Base-by-base conservation (phyloP, 2,888 invertebrate genomes). In the Heterodera filipjevi region DNA sequence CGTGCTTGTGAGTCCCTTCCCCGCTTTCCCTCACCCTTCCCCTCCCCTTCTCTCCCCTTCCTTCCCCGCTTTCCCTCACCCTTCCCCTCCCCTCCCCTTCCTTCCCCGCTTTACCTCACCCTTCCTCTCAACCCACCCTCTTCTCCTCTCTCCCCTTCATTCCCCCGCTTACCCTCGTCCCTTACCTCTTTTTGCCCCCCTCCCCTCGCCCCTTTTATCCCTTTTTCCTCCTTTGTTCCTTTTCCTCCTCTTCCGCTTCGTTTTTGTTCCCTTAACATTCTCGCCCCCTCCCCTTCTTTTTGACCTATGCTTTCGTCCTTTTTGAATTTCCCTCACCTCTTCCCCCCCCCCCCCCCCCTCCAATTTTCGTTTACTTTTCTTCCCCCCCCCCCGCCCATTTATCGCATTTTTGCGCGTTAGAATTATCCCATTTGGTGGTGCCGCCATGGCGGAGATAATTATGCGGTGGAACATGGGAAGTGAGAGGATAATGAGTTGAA, bases 401-500 rank as follows among this genome's bases (percentile, higher is more conserved):
- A 64, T 73, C 64, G 19, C n/a, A 39, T 39, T 72, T 73, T 72
- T 73, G 73, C 73, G 59, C 73, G 64, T 59, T 59, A 59, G n/a
- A 35, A 49, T 27, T 32, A 71, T 49, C 32, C 53, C 30, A 71
- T 71, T 71, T 35, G 14, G 53, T 3, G 19, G 71, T 49, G 19
- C 53, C 53, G 46, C 30, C 46, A 71, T 35, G 32, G 53, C 35
- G 35, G 16, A 71, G 5, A 71, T 49, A 71, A 71, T 71, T 71
- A 71, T 30, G 53, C 27, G 71, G 71, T 30, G 49, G 53, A 71
- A 71, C 46, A 49, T 35, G 27, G 32, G 53, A 71, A 35, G 71
- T 49, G 53, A 71, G 46, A 35, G 39, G 53, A 35, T 59, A 59
- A 59, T 59, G 59, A 59, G 59, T 59, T 59, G 49, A 19, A 39